phyloP scores from a whole-genome alignment of 2,888 invertebrate genomes.

The Crepidodera aurea region DNA sequence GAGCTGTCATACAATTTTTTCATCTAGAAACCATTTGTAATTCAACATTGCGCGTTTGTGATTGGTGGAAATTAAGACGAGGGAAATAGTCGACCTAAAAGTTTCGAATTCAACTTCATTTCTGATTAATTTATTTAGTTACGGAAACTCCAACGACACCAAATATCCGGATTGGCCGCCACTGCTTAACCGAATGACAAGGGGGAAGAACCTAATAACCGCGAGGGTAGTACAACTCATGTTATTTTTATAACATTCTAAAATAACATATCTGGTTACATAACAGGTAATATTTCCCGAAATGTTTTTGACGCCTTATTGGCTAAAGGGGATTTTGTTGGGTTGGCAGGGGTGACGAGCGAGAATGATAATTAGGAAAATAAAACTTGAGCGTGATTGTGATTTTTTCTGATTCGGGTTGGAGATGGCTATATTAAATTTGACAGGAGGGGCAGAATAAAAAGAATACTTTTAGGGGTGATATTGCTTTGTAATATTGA shows the following conservation, averaged over 20 bases:
- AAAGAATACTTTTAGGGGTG: no score
- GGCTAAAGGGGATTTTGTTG: slow-evolving; percentile 7
- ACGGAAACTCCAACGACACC: no score
- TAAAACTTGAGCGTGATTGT: slow-evolving; percentile 2
- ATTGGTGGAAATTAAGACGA: no score
- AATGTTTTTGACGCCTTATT: slow-evolving; percentile 21
- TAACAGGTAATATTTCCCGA: slow-evolving; percentile 31
- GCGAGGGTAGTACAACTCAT: slow-evolving; percentile 21
- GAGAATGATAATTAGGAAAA: slow-evolving; percentile 9
- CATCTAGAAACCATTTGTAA: no score
- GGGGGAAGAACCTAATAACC: slow-evolving; percentile 28
- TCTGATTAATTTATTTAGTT: no score
- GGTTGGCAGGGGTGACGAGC: not conserved
- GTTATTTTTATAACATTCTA: slow-evolving; percentile 37
- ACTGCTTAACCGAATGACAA: slow-evolving; percentile 13
- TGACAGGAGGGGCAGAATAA: not conserved
- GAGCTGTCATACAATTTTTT: no score
- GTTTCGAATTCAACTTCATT: no score
- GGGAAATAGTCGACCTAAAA: no score
- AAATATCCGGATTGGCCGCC: not conserved
- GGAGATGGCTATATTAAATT: slow-evolving; percentile 5
- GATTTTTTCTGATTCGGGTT: not conserved
- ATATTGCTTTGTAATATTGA: no score
- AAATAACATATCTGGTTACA: slow-evolving; percentile 36
- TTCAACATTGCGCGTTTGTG: no score